These are phyloP conservation scores for Ooceraea biroi DNA, from an alignment of 1,140 invertebrate genomes.

Conservation along the genomic window DNA sequence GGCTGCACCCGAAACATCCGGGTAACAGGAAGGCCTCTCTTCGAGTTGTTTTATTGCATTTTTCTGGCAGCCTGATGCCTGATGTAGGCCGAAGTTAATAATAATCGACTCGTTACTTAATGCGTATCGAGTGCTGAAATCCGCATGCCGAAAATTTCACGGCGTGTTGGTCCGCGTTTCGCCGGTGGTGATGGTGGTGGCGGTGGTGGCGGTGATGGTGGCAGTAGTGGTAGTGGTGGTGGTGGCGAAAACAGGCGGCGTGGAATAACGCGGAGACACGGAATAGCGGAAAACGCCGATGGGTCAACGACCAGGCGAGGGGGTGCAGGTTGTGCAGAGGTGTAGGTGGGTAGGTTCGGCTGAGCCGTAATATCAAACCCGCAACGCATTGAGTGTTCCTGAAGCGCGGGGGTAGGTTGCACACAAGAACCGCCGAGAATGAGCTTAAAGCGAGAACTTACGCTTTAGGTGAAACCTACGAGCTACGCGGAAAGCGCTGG, in stretches of 20 bases:
- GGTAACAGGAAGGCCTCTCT: background rate
- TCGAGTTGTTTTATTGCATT: too few species aligned
- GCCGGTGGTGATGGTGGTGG: background rate
- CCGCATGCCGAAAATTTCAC: slow-evolving; percentile 39
- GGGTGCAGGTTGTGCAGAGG: background rate
- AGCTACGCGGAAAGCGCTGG: background rate
- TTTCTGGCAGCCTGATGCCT: too few species aligned
- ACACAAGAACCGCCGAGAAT: slow-evolving; percentile 61
- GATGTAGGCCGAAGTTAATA: background rate
- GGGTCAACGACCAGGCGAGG: slow-evolving; percentile 49
- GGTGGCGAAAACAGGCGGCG: background rate
- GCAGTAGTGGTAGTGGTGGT: background rate
- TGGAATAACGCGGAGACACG: slow-evolving; percentile 49
- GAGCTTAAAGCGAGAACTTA: slow-evolving; percentile 55
- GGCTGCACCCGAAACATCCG: background rate
- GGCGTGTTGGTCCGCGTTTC: background rate
- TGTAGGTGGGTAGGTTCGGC: slow-evolving; percentile 32
- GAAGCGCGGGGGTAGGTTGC: slow-evolving; percentile 52
- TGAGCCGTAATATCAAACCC: slow-evolving; percentile 76
- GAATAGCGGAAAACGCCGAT: slow-evolving; percentile 54
- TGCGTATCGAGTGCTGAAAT: background rate
- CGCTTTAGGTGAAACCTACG: slow-evolving; percentile 44
- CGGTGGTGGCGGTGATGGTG: background rate
- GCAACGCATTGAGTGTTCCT: slow-evolving; percentile 69
- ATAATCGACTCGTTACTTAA: slow-evolving; percentile 3